Base-by-base conservation (phyloP, 2,888 invertebrate species). In the Synergus laeviventris region DNA sequence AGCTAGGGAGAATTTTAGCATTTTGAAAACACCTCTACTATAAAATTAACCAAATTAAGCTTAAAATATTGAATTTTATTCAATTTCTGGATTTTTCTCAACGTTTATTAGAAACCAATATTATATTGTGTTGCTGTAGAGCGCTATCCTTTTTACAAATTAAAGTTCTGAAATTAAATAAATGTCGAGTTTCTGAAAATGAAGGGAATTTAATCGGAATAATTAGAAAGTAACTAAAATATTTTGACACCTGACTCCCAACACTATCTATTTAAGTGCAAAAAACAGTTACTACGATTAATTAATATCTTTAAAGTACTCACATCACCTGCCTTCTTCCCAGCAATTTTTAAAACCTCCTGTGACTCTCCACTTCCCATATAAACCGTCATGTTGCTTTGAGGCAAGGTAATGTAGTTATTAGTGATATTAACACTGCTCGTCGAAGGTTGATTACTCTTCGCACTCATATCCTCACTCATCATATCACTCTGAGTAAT, bases 321-420 rank as follows among this genome's bases (percentile, higher is more conserved):
- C 70, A 70, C 70, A 31, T 31, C 49, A 49, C 49, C 49, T 31
- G 21, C 24, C 59, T 70, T 70, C n/a, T 45, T 49, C n/a, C 49
- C 70, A 21, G 42, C 45, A 70, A 70, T 31, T 49, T 70, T 70
- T n/a, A 70, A 31, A 70, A 49, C 49, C 16, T 70, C 70, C 24
- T 70, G 49, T 3, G 70, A 36, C 12, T 70, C 31, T 49, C 70
- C 70, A n/a, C 31, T 70, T 16, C 42, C 66, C 45, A 66, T 24
- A 16, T 45, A 70, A 70, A 70, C 31, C 7, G 49, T 24, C 45
- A 49, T 31, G n/a, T 36, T 70, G 31, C n/a, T 70, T n/a, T 45
- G 12, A 3, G 64, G 24, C 31, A 49, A 8, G n/a, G 45, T 8
- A 31, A 45, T 14, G 38, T 18, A 62, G 16, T 62, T 62, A 70